A percentile compares a stretch with the other conserved stretches of the same genome.
phyloP scores from a whole-genome alignment of 2,113 vertebrate genomes.

The Balaenoptera acutorostrata region DNA sequence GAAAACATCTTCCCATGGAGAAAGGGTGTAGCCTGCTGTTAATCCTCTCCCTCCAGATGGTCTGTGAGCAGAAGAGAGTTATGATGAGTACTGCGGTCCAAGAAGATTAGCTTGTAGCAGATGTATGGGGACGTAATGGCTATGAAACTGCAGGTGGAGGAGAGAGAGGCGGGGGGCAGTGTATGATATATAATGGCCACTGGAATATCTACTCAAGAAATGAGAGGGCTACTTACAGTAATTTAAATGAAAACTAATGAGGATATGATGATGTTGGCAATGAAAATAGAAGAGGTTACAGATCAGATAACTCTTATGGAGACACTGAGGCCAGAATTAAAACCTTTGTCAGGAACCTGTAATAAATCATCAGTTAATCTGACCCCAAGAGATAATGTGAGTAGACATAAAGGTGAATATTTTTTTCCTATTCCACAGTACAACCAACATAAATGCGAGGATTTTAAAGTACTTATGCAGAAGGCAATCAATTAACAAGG shows the following conservation, averaged over 20 bases:
- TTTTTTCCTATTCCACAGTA: neutral
- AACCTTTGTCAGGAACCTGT: neutral
- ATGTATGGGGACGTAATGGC: neutral
- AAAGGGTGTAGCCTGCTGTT: neutral
- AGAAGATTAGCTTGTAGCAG: neutral
- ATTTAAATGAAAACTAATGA: neutral
- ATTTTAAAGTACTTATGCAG: neutral
- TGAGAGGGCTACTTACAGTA: neutral
- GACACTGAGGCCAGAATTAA: neutral
- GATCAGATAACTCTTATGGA: neutral
- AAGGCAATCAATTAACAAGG: neutral
- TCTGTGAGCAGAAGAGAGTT: neutral
- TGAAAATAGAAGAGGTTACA: neutral
- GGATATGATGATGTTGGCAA: neutral
- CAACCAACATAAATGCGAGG: neutral
- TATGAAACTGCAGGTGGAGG: neutral
- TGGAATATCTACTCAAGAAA: neutral
- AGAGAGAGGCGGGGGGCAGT: neutral
- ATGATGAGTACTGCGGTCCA: neutral
- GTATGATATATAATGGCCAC: accelerated
- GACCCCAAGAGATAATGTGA: neutral
- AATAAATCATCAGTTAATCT: neutral
- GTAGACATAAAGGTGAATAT: neutral
- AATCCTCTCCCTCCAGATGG: neutral
- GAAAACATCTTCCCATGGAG: neutral